Evolutionary conservation across 2,888 invertebrate species (phyloP).

Genomic region (Empis stercorea): DNA sequence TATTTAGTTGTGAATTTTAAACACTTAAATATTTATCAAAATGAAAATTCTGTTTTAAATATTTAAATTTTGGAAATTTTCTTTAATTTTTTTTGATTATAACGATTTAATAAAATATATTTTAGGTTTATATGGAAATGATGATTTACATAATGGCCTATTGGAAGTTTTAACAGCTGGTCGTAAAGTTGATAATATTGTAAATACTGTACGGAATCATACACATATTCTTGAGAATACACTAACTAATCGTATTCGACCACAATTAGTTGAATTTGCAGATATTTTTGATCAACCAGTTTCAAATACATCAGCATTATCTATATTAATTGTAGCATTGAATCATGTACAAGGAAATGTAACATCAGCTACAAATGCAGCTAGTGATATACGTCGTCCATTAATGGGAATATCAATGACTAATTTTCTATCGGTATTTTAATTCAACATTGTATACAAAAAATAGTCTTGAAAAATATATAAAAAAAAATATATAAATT

Average conservation of each 20-base stretch:
- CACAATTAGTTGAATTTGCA: slow-evolving; percentile 55
- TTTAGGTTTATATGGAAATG: slow-evolving; percentile 74
- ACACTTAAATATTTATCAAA: too few relatives aligned
- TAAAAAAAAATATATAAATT: too few relatives aligned
- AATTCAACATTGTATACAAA: not conserved
- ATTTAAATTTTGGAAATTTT: too few relatives aligned
- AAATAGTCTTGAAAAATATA: too few relatives aligned
- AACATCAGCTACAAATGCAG: slow-evolving; percentile 59
- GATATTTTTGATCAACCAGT: slow-evolving; percentile 68
- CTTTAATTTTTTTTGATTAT: too few relatives aligned
- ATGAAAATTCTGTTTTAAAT: too few relatives aligned
- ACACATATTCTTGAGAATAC: slow-evolving; percentile 65
- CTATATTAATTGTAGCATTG: slow-evolving; percentile 54
- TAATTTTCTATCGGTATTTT: slow-evolving; percentile 38
- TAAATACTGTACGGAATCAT: slow-evolving; percentile 70
- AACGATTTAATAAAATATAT: too few relatives aligned
- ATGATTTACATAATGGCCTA: slow-evolving; percentile 84
- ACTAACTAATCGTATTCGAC: slow-evolving; percentile 54
- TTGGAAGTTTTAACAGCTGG: slow-evolving; percentile 68
- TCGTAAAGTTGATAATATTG: slow-evolving; percentile 65
- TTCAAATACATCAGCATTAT: slow-evolving; percentile 63
- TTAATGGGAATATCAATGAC: slow-evolving; percentile 58
- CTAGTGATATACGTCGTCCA: slow-evolving; percentile 60
- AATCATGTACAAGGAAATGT: slow-evolving; percentile 61
- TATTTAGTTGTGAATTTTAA: too few relatives aligned